Conservation (phyloP, 1,140 invertebrate species). For the Pseudomyrmex cubaensis region DNA sequence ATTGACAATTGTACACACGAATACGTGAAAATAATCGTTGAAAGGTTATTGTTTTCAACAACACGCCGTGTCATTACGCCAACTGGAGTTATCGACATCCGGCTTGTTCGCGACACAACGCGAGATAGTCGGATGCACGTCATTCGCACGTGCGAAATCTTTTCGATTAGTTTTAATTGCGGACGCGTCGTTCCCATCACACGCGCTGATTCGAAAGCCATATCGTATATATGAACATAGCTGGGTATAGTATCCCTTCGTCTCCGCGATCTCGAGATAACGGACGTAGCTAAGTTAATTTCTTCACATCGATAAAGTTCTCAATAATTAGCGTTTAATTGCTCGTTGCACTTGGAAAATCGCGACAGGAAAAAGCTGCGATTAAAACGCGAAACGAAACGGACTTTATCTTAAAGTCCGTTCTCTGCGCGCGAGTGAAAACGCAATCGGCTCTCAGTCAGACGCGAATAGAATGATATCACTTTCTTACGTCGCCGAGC, state of each 20-base stretch:
- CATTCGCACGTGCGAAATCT: slow-evolving; percentile 41
- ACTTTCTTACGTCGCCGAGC: slow-evolving; percentile 48
- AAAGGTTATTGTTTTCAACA: no score
- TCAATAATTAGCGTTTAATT: slow-evolving; percentile 28
- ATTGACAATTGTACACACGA: background rate
- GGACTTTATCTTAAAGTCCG: slow-evolving; percentile 16
- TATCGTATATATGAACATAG: background rate
- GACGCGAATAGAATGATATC: slow-evolving; percentile 34
- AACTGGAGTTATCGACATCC: slow-evolving; percentile 43
- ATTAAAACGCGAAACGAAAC: slow-evolving; percentile 8
- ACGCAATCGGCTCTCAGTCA: background rate
- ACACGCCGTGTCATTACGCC: background rate
- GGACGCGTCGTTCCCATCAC: slow-evolving; percentile 20
- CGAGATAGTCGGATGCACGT: slow-evolving; percentile 30
- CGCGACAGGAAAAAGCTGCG: background rate
- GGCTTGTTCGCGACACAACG: slow-evolving; percentile 13
- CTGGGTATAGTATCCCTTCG: background rate
- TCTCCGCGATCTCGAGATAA: slow-evolving; percentile 1
- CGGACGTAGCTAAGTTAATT: background rate
- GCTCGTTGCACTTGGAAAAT: background rate
- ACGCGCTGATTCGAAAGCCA: slow-evolving; percentile 57
- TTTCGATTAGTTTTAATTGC: slow-evolving; percentile 48
- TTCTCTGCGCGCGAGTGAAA: slow-evolving; percentile 44
- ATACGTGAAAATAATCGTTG: background rate
- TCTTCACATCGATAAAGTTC: background rate